Evolutionary conservation across 2,888 invertebrate species (phyloP), one percentile per base, ranked within the genome.

Genomic region (Diarsia mendica): DNA sequence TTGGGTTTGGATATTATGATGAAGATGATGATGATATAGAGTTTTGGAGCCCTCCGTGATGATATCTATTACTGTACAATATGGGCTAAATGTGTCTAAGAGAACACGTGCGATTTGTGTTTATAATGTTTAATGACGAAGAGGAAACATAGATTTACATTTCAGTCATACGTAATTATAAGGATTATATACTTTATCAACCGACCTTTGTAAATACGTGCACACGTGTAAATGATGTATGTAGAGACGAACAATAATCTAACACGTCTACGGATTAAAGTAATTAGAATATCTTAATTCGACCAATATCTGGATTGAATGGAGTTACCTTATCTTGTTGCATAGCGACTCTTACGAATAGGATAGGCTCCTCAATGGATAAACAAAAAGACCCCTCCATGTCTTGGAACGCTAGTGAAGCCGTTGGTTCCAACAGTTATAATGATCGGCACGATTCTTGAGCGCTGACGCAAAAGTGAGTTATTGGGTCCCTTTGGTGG

Each of bases 241-340:
- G 18, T 33, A 9, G 9, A 58, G 20, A 39, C 20, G 3, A 55
- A 44, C 23, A 28, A 0, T 60, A 23, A 67, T 60, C 1, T 20
- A 46, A 20, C 15, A 67, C 20, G 49, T 49, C 28, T 44, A n/a
- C 18, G 11, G 75, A 76, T 51, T 64, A 53, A 18, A 46, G 3
- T n/a, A 11, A 51, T 46, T 60, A 46, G 60, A 75, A 46, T 46
- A 46, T 23, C 13, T 33, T 61, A 51, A 73, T 74, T 67, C 44
- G 33, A 13, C 46, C 18, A 61, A 20, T 51, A 44, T 66, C 28
- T 46, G 10, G 49, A 18, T n/a, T 18, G 3, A 39, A 49, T 44
- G n/a, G 4, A 48, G 10, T 2, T 55, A 15, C 3, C 13, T 23
- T 8, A 53, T 63, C 63, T 33, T 48, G 4, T 33, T 51, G 28